Base-by-base conservation (phyloP, 2,797 vertebrate species). In the Furcifer pardalis region DNA sequence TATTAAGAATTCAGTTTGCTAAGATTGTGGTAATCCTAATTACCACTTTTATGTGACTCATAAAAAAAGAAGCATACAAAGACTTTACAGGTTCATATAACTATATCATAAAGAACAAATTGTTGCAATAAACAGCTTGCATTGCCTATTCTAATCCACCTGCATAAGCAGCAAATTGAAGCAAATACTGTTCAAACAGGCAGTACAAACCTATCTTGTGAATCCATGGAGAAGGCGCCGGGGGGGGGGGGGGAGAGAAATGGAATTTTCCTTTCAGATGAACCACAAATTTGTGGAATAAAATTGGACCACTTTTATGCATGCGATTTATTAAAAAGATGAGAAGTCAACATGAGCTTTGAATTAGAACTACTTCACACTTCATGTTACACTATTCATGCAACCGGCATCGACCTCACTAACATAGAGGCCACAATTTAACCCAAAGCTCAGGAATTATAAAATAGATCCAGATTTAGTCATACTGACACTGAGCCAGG, bases 1-100 rank as follows among this genome's bases (percentile, higher is more conserved):
- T 96, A 96, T 96, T 95, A 89, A 87, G 75, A 89, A 87, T 87
- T 90, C 89, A 81, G 6, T 91, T 90, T 87, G 85, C 88, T 94
- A 93, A 93, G 75, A 87, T 44, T 87, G 84, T 49, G 83, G 86
- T 86, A 94, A 90, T 71, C 56, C 85, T 15, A 90, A 32, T 74
- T 71, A 44, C 82, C 91, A 74, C 84, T 93, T 81, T 93, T 91
- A 90, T 68, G 91, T 85, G 88, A 88, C 86, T 69, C 46, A 89
- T 37, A 84, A 68, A 84, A 92, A 90, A 87, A 44, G 87, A 92
- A 92, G 91, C 90, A 92, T 3, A 92, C 84, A 90, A 87, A 90
- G 93, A 90, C 87, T 94, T 94, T 92, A 92, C 87, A 93, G 2
- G 82, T 56, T 87, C 89, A 93, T 90, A 90, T 46, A 89, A 94